phyloP scores from a whole-genome alignment of 2,113 vertebrate genomes.

The Galbula dea region DNA sequence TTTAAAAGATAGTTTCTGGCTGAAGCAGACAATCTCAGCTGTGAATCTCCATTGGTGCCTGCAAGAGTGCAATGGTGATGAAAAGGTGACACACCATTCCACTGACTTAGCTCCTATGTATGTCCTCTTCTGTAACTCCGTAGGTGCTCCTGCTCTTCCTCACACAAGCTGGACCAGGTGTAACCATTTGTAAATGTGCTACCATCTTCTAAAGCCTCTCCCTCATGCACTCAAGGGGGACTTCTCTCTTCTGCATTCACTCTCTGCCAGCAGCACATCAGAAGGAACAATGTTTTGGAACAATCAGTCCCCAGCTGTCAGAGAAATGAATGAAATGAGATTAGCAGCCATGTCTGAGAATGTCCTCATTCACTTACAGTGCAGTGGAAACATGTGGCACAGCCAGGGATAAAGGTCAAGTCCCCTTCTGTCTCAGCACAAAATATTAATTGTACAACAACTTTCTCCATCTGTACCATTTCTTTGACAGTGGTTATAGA shows the following conservation, averaged over 20 bases:
- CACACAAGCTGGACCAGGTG: not conserved
- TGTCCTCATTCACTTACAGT: not conserved
- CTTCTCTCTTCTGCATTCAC: not conserved
- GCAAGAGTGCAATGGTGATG: not conserved
- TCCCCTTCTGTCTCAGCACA: not conserved
- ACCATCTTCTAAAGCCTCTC: not conserved
- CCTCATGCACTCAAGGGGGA: not conserved
- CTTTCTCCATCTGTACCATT: accelerated
- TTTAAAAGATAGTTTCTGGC: not conserved
- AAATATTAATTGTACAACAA: not conserved
- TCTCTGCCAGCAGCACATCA: not conserved
- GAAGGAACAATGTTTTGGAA: not conserved
- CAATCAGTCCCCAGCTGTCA: conserved; percentile 8
- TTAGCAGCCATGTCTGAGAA: conserved; percentile 14
- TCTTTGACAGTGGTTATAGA: accelerated
- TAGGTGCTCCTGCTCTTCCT: not conserved
- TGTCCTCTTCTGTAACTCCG: not conserved
- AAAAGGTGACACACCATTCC: not conserved
- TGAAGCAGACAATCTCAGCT: not conserved
- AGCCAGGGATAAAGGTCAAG: not conserved
- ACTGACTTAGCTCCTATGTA: not conserved
- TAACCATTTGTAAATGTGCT: not conserved
- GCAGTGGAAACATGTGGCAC: not conserved
- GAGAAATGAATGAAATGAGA: conserved; percentile 17
- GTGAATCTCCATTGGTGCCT: not conserved